phyloP scores from a whole-genome alignment of 2,113 vertebrate genomes.

The Pao palembangensis region DNA sequence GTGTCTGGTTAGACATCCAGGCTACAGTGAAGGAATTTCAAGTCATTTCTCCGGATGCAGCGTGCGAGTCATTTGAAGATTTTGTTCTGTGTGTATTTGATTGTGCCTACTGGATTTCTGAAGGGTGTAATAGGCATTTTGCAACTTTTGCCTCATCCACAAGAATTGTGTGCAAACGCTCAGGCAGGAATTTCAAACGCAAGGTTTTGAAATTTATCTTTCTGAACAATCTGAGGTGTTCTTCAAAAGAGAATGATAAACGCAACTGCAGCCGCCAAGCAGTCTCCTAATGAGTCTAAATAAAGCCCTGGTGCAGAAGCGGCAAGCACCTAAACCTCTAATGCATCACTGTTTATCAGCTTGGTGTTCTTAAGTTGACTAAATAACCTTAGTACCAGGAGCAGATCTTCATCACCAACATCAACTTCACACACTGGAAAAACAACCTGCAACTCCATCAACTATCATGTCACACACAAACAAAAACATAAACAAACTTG shows the following conservation, averaged over 20 bases:
- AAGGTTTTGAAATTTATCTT: no score
- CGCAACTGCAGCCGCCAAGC: no score
- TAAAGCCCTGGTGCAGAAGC: constrained; percentile 12
- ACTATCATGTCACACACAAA: not conserved
- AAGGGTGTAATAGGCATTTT: not conserved
- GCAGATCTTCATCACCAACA: constrained; percentile 12
- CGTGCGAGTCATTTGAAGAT: no score
- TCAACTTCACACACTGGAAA: constrained; percentile 13
- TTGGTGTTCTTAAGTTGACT: constrained; percentile 11
- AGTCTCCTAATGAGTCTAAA: not conserved
- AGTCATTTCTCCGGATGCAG: no score
- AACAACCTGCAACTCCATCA: constrained; percentile 8
- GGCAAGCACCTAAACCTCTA: constrained; percentile 20
- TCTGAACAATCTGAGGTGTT: no score
- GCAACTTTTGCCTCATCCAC: no score
- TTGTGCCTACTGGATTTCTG: not conserved
- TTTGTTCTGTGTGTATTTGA: no score
- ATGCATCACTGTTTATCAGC: constrained; percentile 45
- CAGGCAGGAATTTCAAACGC: no score
- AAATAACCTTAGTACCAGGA: not conserved
- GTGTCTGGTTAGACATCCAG: no score
- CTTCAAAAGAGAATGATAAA: no score
- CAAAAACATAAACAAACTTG: not conserved
- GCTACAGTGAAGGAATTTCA: no score
- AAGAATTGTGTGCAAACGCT: no score